phyloP scores from a whole-genome alignment of 2,888 invertebrate species.

The Oasisia sp. region DNA sequence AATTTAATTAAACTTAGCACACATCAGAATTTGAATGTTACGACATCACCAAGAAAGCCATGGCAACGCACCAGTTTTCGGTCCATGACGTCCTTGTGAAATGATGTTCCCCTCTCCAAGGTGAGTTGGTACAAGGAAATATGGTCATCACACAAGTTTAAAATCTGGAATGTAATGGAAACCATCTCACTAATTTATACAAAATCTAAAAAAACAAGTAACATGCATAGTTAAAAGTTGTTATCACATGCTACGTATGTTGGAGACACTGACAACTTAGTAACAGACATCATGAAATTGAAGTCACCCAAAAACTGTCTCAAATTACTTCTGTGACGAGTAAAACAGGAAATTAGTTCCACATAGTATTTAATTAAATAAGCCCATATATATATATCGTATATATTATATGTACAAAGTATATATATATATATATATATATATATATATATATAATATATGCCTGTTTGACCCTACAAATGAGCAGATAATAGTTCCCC shows the following conservation, averaged over 20 bases:
- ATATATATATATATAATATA: too few relatives aligned
- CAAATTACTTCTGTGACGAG: too few relatives aligned
- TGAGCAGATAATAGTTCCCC: too few relatives aligned
- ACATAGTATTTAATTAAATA: too few relatives aligned
- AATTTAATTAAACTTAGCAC: background rate
- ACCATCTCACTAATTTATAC: background rate
- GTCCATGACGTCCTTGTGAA: conserved; percentile 51
- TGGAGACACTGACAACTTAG: background rate
- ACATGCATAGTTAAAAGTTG: background rate
- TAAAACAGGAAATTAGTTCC: too few relatives aligned
- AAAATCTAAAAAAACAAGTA: background rate
- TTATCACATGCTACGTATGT: background rate
- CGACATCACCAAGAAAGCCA: background rate
- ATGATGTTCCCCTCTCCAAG: conserved; percentile 56
- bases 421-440: too few relatives aligned
- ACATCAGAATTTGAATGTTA: background rate
- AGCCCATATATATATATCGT: too few relatives aligned
- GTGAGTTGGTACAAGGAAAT: conserved; percentile 61
- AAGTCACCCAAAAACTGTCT: too few relatives aligned
- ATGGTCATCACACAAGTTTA: conserved; percentile 48
- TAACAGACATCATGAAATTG: too few relatives aligned
- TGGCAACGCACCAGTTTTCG: conserved; percentile 40
- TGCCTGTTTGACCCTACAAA: too few relatives aligned
- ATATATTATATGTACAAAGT: too few relatives aligned
- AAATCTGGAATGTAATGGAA: conserved; percentile 29